Percentiles rank a stretch among this genome's conserved stretches.
Evolutionary conservation across 2,888 invertebrate species (phyloP).

Genomic region (Tenodera sinensis): DNA sequence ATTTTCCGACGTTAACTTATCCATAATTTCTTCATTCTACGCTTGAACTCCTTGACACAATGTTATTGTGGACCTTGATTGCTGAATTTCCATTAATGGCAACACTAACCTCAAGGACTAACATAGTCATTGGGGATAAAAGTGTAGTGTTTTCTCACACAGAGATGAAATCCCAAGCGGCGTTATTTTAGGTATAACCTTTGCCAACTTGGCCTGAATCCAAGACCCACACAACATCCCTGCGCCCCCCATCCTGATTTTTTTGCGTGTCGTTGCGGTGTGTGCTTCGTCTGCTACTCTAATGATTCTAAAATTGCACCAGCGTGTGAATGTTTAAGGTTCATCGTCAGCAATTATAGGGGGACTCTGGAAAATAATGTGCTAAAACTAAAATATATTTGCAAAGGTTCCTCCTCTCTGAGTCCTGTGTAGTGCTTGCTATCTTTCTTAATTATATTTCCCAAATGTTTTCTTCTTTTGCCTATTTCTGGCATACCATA

Average conservation of each 20-base stretch:
- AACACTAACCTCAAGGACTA: neutral
- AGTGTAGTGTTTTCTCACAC: neutral
- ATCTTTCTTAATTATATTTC: no score
- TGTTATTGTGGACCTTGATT: neutral
- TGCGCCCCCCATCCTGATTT: neutral
- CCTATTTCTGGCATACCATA: no score
- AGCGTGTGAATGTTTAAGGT: neutral
- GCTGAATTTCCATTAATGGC: neutral
- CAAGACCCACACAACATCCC: neutral
- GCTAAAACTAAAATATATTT: neutral
- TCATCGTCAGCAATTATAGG: neutral
- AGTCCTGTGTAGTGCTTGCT: neutral
- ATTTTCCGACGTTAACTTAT: no score
- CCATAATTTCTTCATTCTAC: no score
- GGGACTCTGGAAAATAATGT: neutral
- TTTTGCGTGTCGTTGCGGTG: neutral
- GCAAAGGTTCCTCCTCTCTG: neutral
- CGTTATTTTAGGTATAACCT: neutral
- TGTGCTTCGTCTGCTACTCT: neutral
- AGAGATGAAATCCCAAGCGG: neutral
- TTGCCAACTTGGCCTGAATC: neutral
- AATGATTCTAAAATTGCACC: neutral
- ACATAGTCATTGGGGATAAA: neutral
- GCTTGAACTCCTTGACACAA: neutral
- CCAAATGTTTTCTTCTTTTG: no score